Evolutionary conservation across 2,888 invertebrate genomes (phyloP).

Genomic region (Morpho achilles): DNA sequence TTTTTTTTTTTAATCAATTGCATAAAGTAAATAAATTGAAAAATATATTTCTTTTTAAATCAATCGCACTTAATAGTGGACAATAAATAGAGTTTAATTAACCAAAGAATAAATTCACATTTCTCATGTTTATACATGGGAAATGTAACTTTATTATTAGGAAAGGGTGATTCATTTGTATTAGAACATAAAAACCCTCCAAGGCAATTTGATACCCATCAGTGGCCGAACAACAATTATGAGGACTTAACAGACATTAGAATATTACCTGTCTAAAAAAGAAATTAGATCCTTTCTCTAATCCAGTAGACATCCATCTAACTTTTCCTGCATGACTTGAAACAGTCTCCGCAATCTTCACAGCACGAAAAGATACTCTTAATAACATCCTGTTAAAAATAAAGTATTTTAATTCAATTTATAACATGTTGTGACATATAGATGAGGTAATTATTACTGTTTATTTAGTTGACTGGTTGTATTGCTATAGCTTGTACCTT

Average conservation of each 20-base stretch:
- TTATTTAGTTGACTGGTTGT: constrained; percentile 7
- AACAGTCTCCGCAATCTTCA: constrained; percentile 34
- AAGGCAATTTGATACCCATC: too few species aligned
- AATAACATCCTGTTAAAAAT: constrained; percentile 52
- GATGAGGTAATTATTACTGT: constrained; percentile 1
- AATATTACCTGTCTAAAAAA: constrained; percentile 64
- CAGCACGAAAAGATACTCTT: constrained; percentile 36
- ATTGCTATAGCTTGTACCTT: constrained; percentile 4
- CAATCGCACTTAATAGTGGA: too few species aligned
- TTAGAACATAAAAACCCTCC: too few species aligned
- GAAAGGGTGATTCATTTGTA: too few species aligned
- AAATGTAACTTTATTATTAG: too few species aligned
- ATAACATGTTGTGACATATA: constrained; percentile 5
- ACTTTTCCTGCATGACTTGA: constrained; percentile 28
- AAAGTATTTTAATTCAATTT: constrained; percentile 16
- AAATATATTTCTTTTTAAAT: too few species aligned
- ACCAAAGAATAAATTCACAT: too few species aligned
- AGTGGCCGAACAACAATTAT: too few species aligned
- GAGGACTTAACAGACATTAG: not conserved
- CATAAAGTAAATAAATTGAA: too few species aligned
- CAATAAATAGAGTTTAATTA: too few species aligned
- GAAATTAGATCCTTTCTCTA: constrained; percentile 45
- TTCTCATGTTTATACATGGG: too few species aligned
- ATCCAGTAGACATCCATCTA: constrained; percentile 40
- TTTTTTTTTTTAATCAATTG: too few species aligned